phyloP scores from a whole-genome alignment of 1,140 invertebrate genomes.

The Drosophila bifasciata region DNA sequence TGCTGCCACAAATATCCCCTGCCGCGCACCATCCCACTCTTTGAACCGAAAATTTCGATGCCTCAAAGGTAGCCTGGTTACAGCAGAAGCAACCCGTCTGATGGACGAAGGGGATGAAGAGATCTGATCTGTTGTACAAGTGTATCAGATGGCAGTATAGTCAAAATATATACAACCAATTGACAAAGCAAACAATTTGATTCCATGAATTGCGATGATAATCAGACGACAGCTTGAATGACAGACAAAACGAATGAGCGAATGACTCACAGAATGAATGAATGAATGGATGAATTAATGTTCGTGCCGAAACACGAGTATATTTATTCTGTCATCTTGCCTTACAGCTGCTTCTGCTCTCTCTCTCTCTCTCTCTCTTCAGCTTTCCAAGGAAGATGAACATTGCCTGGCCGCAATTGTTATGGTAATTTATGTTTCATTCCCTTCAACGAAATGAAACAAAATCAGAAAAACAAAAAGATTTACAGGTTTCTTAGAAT shows the following conservation, averaged over 20 bases:
- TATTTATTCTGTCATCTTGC: constrained; percentile 3
- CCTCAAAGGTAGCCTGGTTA: constrained; percentile 11
- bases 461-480: too few species aligned
- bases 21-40: constrained; percentile 29
- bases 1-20: constrained; percentile 38
- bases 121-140: neutral
- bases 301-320: neutral
- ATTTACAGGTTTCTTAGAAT: too few species aligned
- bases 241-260: constrained; percentile 31
- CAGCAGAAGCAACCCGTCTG: too few species aligned
- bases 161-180: constrained; percentile 15
- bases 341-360: neutral
- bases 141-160: constrained; percentile 16
- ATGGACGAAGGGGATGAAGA: too few species aligned
- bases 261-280: constrained; percentile 12
- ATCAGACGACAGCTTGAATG: constrained; percentile 20
- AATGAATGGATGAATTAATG: constrained; percentile 21
- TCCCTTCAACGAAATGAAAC: too few species aligned
- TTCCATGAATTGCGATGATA: constrained; percentile 29
- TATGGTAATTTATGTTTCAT: too few species aligned
- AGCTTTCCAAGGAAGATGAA: too few species aligned
- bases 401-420: too few species aligned
- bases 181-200: constrained; percentile 33
- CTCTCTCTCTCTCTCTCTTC: too few species aligned
- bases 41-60: constrained; percentile 31